Percentiles rank a stretch among this genome's conserved stretches.
Conservation (phyloP, 2,113 vertebrate species). For the Columbina picui region DNA sequence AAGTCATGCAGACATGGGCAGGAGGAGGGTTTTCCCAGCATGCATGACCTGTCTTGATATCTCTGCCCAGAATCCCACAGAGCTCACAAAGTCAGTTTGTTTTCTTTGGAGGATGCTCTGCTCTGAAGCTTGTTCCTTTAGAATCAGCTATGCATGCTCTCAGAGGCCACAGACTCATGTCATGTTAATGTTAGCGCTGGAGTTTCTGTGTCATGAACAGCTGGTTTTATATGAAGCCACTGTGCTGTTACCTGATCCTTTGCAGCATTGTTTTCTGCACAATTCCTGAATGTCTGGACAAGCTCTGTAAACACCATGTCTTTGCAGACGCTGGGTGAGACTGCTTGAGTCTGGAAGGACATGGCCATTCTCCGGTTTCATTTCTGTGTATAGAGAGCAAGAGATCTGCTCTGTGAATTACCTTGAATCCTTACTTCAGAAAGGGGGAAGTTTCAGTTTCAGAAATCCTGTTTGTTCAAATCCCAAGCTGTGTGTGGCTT, state of each 20-base stretch:
- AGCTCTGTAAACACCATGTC: background rate
- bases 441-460: background rate
- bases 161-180: background rate
- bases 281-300: background rate
- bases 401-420: background rate
- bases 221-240: background rate
- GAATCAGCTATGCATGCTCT: fast-evolving
- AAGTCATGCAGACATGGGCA: background rate
- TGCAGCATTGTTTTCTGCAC: background rate
- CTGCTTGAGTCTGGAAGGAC: background rate
- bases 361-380: background rate
- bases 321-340: background rate
- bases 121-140: background rate
- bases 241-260: background rate
- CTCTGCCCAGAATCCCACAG: background rate
- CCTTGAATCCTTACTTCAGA: background rate
- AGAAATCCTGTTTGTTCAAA: background rate
- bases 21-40: background rate
- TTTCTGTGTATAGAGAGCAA: background rate
- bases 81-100: background rate
- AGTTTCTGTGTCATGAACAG: background rate
- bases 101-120: background rate
- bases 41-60: fast-evolving
- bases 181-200: background rate
- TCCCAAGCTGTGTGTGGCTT: background rate